Evolutionary conservation across 2,797 vertebrate genomes (phyloP).

Genomic region (Labeo calbasu): DNA sequence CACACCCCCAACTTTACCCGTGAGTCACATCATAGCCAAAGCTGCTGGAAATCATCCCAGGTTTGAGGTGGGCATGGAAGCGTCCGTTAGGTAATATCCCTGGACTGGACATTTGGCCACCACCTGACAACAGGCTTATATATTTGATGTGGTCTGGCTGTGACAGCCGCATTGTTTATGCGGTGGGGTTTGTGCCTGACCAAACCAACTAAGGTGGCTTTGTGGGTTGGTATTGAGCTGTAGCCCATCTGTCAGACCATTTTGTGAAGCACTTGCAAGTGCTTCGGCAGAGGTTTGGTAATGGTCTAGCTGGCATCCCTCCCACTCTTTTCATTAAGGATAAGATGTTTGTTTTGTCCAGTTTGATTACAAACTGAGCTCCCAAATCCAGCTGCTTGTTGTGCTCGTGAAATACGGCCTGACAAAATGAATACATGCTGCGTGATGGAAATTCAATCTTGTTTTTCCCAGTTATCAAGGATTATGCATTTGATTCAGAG

Average conservation of each 20-base stretch:
- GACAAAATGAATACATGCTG: not conserved
- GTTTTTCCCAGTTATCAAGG: not conserved
- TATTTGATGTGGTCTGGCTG: conserved; percentile 27
- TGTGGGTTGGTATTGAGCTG: conserved; percentile 16
- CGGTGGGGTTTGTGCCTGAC: conserved; percentile 2
- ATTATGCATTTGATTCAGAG: not conserved
- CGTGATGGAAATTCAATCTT: conserved; percentile 12
- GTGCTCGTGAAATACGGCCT: not conserved
- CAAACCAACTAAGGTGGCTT: conserved; percentile 8
- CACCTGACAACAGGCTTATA: not conserved
- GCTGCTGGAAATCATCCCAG: not conserved
- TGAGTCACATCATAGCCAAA: not conserved
- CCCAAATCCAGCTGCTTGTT: conserved; percentile 26
- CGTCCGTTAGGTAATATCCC: conserved; percentile 14
- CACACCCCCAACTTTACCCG: not conserved
- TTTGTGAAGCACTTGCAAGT: conserved; percentile 27
- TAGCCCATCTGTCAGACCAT: conserved; percentile 32
- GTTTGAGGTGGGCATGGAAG: not conserved
- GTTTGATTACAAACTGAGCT: conserved; percentile 27
- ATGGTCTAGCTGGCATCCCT: conserved; percentile 24
- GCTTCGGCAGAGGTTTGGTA: conserved; percentile 16
- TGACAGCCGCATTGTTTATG: conserved; percentile 5
- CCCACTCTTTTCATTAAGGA: conserved; percentile 26
- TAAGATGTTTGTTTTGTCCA: conserved; percentile 34
- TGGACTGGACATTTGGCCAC: conserved; percentile 20